These are phyloP conservation scores for Bos indicus DNA, from an alignment of 2,113 vertebrate species.

Conservation along the genomic window DNA sequence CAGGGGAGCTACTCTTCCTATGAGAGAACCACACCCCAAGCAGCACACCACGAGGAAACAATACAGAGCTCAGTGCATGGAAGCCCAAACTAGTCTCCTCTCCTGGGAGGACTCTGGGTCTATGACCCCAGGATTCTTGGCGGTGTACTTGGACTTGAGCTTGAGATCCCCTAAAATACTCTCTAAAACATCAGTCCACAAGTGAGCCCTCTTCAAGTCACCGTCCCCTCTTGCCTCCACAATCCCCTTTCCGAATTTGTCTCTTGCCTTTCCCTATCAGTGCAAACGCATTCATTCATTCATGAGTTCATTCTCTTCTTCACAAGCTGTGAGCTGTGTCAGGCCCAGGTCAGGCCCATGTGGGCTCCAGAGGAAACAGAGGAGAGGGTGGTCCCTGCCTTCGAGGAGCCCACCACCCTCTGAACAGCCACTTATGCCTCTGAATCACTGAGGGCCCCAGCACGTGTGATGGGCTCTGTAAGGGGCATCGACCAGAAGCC, in stretches of 20 bases:
- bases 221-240: neutral
- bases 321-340: neutral
- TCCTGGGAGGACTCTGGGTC: neutral
- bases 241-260: neutral
- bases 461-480: neutral
- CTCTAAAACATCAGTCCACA: neutral
- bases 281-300: neutral
- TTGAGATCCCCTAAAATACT: neutral
- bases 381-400: neutral
- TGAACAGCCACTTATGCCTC: neutral
- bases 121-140: neutral
- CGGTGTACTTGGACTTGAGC: neutral
- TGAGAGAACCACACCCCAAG: neutral
- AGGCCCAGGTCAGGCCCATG: neutral
- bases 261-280: neutral
- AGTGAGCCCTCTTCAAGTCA: neutral
- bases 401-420: neutral
- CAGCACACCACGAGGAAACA: neutral
- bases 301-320: neutral
- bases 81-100: neutral
- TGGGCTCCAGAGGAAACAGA: neutral
- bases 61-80: neutral
- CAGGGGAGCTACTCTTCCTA: neutral
- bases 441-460: neutral
- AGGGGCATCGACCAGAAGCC: neutral